phyloP scores from a whole-genome alignment of 2,113 vertebrate genomes.

The Mugil cephalus region DNA sequence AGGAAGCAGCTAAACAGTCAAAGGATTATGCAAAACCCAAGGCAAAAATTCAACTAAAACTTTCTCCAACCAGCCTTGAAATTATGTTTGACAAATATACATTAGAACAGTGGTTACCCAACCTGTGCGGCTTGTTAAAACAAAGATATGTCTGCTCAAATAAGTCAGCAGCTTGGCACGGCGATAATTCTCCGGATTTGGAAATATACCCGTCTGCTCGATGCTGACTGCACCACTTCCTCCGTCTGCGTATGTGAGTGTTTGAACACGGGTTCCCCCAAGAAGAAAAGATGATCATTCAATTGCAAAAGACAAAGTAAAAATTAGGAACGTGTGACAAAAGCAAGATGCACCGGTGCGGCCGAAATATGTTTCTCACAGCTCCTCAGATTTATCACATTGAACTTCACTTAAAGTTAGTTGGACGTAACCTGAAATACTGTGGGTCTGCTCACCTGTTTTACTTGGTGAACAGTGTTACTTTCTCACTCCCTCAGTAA shows the following conservation, averaged over 20 bases:
- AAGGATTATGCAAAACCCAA: conserved; percentile 9
- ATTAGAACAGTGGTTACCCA: not conserved
- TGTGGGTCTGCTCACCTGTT: not conserved
- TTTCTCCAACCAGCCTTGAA: not conserved
- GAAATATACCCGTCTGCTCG: too few species aligned
- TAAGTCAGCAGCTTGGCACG: not conserved
- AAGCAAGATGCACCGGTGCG: not conserved
- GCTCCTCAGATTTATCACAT: too few species aligned
- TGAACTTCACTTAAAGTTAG: conserved; percentile 4
- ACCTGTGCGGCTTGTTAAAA: not conserved
- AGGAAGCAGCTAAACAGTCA: conserved; percentile 17
- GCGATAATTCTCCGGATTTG: too few species aligned
- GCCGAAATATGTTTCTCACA: too few species aligned
- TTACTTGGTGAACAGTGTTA: not conserved
- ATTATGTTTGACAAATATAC: conserved; percentile 1
- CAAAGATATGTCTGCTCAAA: not conserved
- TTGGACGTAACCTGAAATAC: not conserved
- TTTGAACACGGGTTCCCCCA: not conserved
- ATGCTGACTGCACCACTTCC: not conserved
- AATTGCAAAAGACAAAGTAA: too few species aligned
- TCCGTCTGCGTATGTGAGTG: not conserved
- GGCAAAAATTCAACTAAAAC: not conserved
- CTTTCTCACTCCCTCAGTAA: not conserved
- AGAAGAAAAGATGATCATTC: not conserved
- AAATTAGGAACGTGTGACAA: too few species aligned